Conservation (phyloP, 1,140 invertebrate genomes). For the Acromyrmex echinatior region DNA sequence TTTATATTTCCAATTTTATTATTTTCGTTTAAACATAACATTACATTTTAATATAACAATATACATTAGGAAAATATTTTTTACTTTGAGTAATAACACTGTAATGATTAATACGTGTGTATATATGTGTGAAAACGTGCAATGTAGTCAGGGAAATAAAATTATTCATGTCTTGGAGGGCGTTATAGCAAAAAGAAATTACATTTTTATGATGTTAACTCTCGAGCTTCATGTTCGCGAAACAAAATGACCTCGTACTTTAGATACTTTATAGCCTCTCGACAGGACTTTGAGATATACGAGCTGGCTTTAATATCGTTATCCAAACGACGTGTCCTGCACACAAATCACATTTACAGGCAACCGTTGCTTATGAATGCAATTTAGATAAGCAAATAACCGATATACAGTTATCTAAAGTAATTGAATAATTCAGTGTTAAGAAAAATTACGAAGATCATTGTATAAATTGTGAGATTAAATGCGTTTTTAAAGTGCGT, state of each 20-base stretch:
- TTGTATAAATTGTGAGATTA: background rate
- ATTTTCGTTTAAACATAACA: background rate
- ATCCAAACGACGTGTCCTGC: slow-evolving; percentile 35
- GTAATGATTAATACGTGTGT: background rate
- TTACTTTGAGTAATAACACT: background rate
- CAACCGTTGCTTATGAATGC: slow-evolving; percentile 10
- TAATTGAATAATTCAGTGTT: slow-evolving; percentile 13
- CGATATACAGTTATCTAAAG: background rate
- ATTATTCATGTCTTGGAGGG: slow-evolving; percentile 1
- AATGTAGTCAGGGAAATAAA: background rate
- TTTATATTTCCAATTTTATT: background rate
- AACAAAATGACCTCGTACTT: slow-evolving; percentile 31
- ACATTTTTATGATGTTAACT: slow-evolving; percentile 25
- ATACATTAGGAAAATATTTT: background rate
- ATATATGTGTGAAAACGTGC: background rate
- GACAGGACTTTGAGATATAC: background rate
- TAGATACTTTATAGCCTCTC: slow-evolving; percentile 32
- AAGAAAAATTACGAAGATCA: background rate
- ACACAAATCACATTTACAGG: slow-evolving; percentile 42
- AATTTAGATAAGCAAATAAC: background rate
- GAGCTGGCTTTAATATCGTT: slow-evolving; percentile 42
- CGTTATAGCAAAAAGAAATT: background rate
- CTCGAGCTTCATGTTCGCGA: background rate
- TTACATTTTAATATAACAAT: background rate
- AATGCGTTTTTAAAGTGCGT: background rate